Conservation (phyloP, 1,140 invertebrate genomes). For the Drosophila lacertosa region DNA sequence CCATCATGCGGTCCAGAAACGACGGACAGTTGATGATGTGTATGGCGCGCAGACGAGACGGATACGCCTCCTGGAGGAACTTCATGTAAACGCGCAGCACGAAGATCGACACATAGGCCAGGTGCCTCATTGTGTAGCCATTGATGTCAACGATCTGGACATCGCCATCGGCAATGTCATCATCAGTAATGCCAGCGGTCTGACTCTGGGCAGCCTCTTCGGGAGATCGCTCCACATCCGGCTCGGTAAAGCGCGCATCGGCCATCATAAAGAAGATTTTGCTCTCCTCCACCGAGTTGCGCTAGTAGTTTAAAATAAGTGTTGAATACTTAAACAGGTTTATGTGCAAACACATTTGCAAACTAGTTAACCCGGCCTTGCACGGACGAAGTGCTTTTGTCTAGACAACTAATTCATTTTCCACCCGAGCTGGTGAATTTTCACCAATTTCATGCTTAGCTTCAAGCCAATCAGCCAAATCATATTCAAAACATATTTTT, state of each 20-base stretch:
- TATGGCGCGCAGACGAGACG: slow-evolving; percentile 89
- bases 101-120: slow-evolving; percentile 87
- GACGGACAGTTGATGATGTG: slow-evolving; percentile 88
- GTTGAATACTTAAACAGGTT: too few species aligned
- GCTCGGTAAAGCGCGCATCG: slow-evolving; percentile 86
- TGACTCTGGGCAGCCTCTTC: neutral
- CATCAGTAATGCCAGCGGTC: slow-evolving; percentile 7
- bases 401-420: too few species aligned
- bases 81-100: slow-evolving; percentile 84
- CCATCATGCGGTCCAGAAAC: slow-evolving; percentile 87
- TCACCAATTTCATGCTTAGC: too few species aligned
- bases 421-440: too few species aligned
- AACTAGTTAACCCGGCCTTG: too few species aligned
- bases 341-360: too few species aligned
- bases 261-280: slow-evolving; percentile 89
- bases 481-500: too few species aligned
- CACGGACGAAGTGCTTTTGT: too few species aligned
- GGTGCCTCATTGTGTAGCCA: slow-evolving; percentile 86
- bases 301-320: slow-evolving; percentile 69
- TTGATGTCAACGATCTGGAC: slow-evolving; percentile 88
- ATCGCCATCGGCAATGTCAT: slow-evolving; percentile 85
- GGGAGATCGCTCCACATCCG: slow-evolving; percentile 37
- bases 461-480: too few species aligned
- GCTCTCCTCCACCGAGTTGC: slow-evolving; percentile 87
- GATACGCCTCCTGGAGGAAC: slow-evolving; percentile 88